phyloP scores from a whole-genome alignment of 2,888 invertebrate species.

The Trichopria drosophilae region DNA sequence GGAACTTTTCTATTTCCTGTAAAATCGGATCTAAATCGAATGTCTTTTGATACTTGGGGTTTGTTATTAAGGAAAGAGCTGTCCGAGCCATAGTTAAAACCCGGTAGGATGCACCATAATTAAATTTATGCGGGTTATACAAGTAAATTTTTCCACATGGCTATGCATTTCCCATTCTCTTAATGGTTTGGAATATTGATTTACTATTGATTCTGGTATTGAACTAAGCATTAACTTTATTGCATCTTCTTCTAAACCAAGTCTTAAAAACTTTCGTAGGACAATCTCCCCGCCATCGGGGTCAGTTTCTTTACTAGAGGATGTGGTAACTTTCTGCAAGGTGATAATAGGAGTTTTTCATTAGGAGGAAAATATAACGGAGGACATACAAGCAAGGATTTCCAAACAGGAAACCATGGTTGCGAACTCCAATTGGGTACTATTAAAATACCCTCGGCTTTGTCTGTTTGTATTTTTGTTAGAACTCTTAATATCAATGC shows the following conservation, averaged over 20 bases:
- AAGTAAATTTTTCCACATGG: too few relatives aligned
- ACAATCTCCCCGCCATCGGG: slow-evolving; percentile 41
- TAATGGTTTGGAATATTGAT: slow-evolving; percentile 25
- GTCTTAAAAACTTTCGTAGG: slow-evolving; percentile 31
- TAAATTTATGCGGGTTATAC: too few relatives aligned
- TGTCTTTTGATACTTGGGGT: slow-evolving; percentile 23
- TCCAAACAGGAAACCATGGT: slow-evolving; percentile 24
- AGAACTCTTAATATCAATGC: too few relatives aligned
- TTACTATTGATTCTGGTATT: slow-evolving; percentile 22
- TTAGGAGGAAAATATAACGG: slow-evolving; percentile 33
- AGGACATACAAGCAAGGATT: background rate
- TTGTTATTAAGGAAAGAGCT: too few relatives aligned
- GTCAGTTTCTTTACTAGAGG: slow-evolving; percentile 33
- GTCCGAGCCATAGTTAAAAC: too few relatives aligned
- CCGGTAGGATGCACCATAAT: too few relatives aligned
- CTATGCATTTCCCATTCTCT: slow-evolving; percentile 23
- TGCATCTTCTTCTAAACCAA: slow-evolving; percentile 23
- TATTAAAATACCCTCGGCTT: too few relatives aligned
- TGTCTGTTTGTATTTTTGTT: too few relatives aligned
- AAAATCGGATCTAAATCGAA: slow-evolving; percentile 28
- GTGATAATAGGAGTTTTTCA: slow-evolving; percentile 33
- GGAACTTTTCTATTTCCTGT: slow-evolving; percentile 6
- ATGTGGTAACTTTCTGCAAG: slow-evolving; percentile 34
- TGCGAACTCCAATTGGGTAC: too few relatives aligned
- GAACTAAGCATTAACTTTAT: slow-evolving; percentile 22